phyloP scores from a whole-genome alignment of 2,888 invertebrate genomes.

The Desoria tigrina region DNA sequence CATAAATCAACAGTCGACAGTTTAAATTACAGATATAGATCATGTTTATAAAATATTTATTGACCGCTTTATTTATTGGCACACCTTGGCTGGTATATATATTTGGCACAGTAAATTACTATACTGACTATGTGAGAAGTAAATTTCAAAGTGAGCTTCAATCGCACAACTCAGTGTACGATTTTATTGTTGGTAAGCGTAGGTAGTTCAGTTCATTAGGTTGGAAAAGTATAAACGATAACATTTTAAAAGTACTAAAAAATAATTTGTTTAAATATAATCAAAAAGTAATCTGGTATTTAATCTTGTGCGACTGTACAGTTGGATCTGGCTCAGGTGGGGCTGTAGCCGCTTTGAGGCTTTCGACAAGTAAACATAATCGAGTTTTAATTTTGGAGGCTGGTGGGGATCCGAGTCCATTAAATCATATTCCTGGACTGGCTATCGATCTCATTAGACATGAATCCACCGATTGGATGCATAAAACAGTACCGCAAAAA shows the following conservation, averaged over 20 bases:
- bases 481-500: conserved; percentile 43
- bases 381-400: conserved; percentile 34
- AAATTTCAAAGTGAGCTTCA: conserved; percentile 1
- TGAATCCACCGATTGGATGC: conserved; percentile 40
- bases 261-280: background rate
- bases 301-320: background rate
- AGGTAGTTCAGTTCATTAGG: no score
- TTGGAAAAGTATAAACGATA: no score
- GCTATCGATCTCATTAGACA: conserved; percentile 36
- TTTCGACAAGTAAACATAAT: conserved; percentile 29
- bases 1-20: no score
- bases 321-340: conserved; percentile 33
- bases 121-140: conserved; percentile 27
- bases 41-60: conserved; percentile 1
- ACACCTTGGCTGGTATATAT: conserved; percentile 28
- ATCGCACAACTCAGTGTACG: conserved; percentile 25
- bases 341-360: conserved; percentile 29
- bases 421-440: conserved; percentile 15
- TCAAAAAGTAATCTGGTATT: background rate
- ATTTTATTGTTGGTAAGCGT: conserved; percentile 44
- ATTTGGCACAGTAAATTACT: conserved; percentile 30
- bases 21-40: background rate
- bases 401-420: conserved; percentile 25
- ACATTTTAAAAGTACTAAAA: no score
- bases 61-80: conserved; percentile 28